A percentile compares a stretch with the other conserved stretches of the same genome.
phyloP scores from a whole-genome alignment of 2,797 vertebrate genomes.

The Manis crassicaudata region DNA sequence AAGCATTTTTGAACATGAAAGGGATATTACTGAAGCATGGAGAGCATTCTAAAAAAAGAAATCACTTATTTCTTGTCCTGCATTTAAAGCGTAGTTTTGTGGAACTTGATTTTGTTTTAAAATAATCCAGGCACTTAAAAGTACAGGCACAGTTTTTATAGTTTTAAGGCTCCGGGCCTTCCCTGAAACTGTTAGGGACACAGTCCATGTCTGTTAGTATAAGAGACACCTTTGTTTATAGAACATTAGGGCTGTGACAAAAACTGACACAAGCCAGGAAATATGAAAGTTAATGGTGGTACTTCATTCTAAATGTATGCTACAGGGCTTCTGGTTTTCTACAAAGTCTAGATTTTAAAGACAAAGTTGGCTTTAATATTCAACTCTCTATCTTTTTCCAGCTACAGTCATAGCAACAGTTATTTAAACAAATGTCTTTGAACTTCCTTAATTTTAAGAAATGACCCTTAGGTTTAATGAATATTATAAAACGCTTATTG shows the following conservation, averaged over 20 bases:
- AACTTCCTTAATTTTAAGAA: conserved; percentile 69
- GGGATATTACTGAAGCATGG: background rate
- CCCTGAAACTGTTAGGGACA: background rate
- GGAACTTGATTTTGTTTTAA: conserved; percentile 42
- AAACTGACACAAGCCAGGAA: conserved; percentile 59
- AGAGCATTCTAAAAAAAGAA: conserved; percentile 27
- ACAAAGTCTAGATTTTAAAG: conserved; percentile 63
- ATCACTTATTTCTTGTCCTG: conserved; percentile 51
- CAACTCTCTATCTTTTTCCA: conserved; percentile 76
- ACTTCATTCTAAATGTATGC: background rate
- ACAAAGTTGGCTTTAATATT: conserved; percentile 75
- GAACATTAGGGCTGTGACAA: background rate
- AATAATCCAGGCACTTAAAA: conserved; percentile 51
- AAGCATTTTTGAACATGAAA: conserved; percentile 68
- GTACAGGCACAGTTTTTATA: conserved; percentile 42
- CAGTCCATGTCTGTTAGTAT: conserved; percentile 31
- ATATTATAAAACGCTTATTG: conserved; percentile 50
- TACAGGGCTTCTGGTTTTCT: conserved; percentile 24
- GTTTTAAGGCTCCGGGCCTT: conserved; percentile 14
- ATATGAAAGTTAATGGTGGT: background rate
- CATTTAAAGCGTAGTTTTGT: conserved; percentile 50
- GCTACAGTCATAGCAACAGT: conserved; percentile 74
- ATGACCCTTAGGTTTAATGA: conserved; percentile 66
- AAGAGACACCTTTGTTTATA: conserved; percentile 63
- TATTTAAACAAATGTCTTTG: conserved; percentile 82